These are phyloP conservation scores for Larimichthys crocea DNA, from an alignment of 2,113 vertebrate species.

Conservation along the genomic window DNA sequence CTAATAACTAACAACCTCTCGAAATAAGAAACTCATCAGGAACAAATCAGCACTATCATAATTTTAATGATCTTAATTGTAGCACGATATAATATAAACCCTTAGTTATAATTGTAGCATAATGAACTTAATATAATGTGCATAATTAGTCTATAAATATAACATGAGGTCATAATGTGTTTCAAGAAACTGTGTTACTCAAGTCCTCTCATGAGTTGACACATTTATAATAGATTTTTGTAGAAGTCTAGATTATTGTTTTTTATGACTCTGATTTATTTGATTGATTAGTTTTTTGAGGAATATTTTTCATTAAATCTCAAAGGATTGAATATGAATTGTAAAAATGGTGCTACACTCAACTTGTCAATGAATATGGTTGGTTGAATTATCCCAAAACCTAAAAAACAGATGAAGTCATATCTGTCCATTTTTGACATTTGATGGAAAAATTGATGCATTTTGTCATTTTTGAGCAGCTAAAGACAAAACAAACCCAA, in stretches of 20 bases:
- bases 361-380: not conserved
- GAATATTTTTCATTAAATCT: too few species aligned
- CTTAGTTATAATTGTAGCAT: not conserved
- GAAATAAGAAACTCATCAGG: not conserved
- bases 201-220: not conserved
- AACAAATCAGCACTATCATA: not conserved
- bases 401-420: not conserved
- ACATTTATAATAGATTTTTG: not conserved
- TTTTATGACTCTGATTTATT: not conserved
- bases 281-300: not conserved
- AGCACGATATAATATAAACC: not conserved
- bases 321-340: too few species aligned
- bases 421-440: not conserved
- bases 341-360: not conserved
- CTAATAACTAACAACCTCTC: not conserved
- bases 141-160: constrained; percentile 26
- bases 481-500: not conserved
- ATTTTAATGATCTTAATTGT: constrained; percentile 13
- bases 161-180: constrained; percentile 14
- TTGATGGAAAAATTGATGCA: not conserved
- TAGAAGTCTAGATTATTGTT: not conserved
- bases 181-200: not conserved
- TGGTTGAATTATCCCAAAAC: not conserved
- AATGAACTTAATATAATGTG: constrained; percentile 8
- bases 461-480: not conserved